phyloP scores from a whole-genome alignment of 37 sponge, comb jelly and placozoan species.

The Ianthella basta region DNA sequence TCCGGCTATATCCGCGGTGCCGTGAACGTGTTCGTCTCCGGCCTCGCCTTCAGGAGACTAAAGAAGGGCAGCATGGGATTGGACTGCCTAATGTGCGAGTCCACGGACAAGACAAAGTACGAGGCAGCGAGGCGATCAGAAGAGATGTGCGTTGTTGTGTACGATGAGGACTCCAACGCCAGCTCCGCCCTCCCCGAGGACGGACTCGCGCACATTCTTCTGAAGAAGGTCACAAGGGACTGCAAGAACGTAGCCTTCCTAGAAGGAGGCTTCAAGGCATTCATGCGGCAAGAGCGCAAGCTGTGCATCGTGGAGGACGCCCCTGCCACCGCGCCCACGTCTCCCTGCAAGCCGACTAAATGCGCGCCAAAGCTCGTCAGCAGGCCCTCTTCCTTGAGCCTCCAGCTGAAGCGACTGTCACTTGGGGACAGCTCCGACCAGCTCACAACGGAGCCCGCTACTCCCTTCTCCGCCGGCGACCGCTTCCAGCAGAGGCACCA shows the following conservation, averaged over 20 bases:
- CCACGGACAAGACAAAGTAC: conserved; percentile 58
- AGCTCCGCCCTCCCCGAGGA: conserved; percentile 23
- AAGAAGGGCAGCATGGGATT: conserved; percentile 60
- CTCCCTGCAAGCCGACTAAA: neutral
- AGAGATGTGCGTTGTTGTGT: conserved; percentile 53
- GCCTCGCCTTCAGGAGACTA: conserved; percentile 59
- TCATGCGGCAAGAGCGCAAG: conserved; percentile 13
- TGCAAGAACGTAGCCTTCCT: conserved; percentile 63
- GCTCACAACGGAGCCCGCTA: neutral
- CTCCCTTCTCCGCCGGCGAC: conserved; percentile 14
- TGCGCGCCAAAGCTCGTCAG: conserved; percentile 15
- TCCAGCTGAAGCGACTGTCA: conserved; percentile 47
- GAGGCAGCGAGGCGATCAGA: conserved; percentile 58
- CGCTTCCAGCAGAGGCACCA: neutral
- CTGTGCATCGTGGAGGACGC: conserved; percentile 34
- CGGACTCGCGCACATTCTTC: conserved; percentile 29
- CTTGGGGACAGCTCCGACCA: neutral
- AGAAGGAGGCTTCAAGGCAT: conserved; percentile 49
- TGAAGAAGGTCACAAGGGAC: conserved; percentile 56
- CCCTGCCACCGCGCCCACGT: neutral
- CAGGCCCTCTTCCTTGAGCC: conserved; percentile 56
- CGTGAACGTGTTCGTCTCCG: conserved; percentile 53
- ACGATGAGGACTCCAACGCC: conserved; percentile 36
- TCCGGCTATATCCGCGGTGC: conserved; percentile 61
- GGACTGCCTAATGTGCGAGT: conserved; percentile 43